Evolutionary conservation across 2,797 vertebrate species (phyloP), one percentile per base, ranked within the genome.

Genomic region (Gambusia yucatana): DNA sequence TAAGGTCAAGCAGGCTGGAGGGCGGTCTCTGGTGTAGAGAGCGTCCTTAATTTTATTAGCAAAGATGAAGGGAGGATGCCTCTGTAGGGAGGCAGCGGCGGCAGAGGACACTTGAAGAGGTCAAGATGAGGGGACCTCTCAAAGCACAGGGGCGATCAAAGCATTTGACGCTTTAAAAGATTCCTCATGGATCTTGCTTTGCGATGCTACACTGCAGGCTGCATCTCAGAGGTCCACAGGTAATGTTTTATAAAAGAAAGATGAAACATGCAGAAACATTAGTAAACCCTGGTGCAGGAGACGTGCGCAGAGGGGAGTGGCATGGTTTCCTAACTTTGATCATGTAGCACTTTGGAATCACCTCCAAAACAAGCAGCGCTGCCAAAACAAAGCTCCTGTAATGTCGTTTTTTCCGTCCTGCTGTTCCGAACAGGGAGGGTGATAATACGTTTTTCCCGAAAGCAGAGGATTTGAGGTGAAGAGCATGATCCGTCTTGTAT

Each of bases 161-260:
- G 91, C 87, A 77, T 90, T 80, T 86, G 91, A 91, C 92, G 90
- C 89, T 90, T n/a, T 91, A 77, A 63, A 89, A 91, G 80, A 77
- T 78, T 85, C 80, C 76, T 72, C 52, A 70, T 75, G 73, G 79
- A 79, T 82, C 81, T 86, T 77, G 79, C 77, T 82, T 76, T 77
- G 85, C 79, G 77, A 39, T 48, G 55, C 74, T 25, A 50, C 69
- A 36, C 79, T 2, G 52, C 36, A 10, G 81, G 73, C 57, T 44
- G 73, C 81, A 83, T 90, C 89, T 81, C 77, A 0, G 71, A 82
- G 80, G 89, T 82, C 72, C 4, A 52, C 36, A 44, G 82, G 41
- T 25, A 69, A 44, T 44, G 41, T 44, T 69, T 92, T 86, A 90
- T 92, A 47, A 93, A 93, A 87, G 89, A 83, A 89, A 92, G 79